Conservation (phyloP, 1,140 invertebrate genomes). For the Ladona fulva region DNA sequence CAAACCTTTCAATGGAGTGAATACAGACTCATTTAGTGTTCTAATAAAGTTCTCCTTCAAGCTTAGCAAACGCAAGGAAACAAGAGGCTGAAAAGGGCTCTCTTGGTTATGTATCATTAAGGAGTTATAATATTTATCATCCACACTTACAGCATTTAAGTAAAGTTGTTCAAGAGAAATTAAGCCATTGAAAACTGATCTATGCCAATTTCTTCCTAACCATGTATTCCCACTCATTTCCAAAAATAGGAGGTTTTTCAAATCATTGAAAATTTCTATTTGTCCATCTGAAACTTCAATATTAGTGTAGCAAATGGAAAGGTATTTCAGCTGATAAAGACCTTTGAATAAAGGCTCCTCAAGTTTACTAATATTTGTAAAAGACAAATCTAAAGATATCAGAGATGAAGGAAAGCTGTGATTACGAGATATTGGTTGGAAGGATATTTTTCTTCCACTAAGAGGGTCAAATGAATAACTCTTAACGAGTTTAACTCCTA, state of each 20-base stretch:
- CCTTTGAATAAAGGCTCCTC: conserved; percentile 33
- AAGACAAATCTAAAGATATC: conserved; percentile 41
- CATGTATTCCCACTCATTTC: conserved; percentile 42
- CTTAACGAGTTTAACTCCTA: not conserved
- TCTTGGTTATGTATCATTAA: not conserved
- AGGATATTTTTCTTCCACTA: no score
- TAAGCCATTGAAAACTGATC: conserved; percentile 33
- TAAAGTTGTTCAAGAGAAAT: conserved; percentile 38
- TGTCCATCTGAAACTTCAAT: conserved; percentile 31
- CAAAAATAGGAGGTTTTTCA: conserved; percentile 36
- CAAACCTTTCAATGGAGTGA: not conserved
- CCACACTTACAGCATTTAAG: conserved; percentile 36
- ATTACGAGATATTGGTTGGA: conserved; percentile 19
- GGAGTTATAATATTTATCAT: conserved; percentile 26
- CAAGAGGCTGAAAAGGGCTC: not conserved
- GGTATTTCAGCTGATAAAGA: conserved; percentile 34
- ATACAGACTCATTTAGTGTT: not conserved
- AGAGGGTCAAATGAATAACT: no score
- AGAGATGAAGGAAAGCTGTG: conserved; percentile 28
- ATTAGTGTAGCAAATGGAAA: conserved; percentile 42
- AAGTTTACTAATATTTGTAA: conserved; percentile 35
- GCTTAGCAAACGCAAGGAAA: not conserved
- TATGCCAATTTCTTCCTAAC: not conserved
- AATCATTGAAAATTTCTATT: conserved; percentile 30
- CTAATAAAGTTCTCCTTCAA: not conserved